Conservation (phyloP, 2,113 vertebrate species). For the Naja naja region DNA sequence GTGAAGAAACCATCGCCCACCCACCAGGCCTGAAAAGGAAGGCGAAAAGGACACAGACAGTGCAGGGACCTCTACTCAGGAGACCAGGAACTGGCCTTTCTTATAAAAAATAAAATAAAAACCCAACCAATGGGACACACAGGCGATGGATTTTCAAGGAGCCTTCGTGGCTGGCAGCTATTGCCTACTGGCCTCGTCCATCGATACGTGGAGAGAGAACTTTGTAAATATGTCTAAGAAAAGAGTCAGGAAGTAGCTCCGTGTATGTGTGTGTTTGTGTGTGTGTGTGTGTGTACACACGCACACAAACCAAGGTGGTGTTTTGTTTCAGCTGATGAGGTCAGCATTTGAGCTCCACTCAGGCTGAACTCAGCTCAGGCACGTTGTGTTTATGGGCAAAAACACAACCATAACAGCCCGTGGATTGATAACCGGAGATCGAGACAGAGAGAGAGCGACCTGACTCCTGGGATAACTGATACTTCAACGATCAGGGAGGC, state of each 20-base stretch:
- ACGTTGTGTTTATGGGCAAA: neutral
- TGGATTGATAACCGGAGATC: neutral
- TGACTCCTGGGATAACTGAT: neutral
- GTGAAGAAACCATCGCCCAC: conserved; percentile 66
- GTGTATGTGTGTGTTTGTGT: neutral
- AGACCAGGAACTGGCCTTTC: neutral
- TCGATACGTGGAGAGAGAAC: neutral
- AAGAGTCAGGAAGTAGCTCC: neutral
- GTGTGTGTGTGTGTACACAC: neutral
- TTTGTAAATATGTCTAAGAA: neutral
- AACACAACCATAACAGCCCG: neutral
- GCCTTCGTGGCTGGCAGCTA: neutral
- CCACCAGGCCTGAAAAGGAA: conserved; percentile 75
- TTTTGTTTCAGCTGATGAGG: neutral
- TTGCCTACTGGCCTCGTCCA: neutral
- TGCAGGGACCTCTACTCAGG: no score
- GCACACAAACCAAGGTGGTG: neutral
- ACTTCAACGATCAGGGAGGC: neutral
- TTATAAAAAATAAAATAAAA: neutral
- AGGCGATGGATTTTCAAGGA: neutral
- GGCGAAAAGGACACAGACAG: rapidly evolving
- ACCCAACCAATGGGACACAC: neutral
- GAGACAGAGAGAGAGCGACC: neutral
- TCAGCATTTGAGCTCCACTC: neutral
- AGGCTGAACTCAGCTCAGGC: neutral